These are phyloP conservation scores for Leptothorax acervorum DNA, from an alignment of 2,888 invertebrate genomes.

Conservation along the genomic window DNA sequence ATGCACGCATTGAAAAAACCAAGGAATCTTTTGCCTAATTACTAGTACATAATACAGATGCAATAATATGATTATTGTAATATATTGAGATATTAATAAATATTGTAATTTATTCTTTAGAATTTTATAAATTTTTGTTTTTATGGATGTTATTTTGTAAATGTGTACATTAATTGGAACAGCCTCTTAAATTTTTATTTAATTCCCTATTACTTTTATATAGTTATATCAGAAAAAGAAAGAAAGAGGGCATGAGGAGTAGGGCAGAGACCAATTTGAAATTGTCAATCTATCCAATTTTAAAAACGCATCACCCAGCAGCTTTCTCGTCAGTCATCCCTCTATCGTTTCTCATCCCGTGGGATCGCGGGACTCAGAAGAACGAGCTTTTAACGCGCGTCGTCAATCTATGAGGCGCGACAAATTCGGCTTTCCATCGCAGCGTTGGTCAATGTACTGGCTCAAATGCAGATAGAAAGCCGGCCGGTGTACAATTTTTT, in stretches of 20 bases:
- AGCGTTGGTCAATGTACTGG: slow-evolving; percentile 20
- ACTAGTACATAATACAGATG: neutral
- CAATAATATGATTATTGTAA: neutral
- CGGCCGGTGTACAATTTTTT: slow-evolving; percentile 75
- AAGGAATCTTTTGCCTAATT: neutral
- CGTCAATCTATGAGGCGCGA: slow-evolving; percentile 58
- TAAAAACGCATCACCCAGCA: slow-evolving; percentile 28
- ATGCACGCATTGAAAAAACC: neutral
- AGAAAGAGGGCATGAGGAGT: neutral
- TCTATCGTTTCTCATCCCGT: slow-evolving; percentile 35
- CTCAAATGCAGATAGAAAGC: slow-evolving; percentile 45
- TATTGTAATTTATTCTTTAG: neutral
- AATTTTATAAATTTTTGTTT: neutral
- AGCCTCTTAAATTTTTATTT: neutral
- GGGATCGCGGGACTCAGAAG: neutral
- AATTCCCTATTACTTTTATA: neutral
- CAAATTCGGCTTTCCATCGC: slow-evolving; percentile 50
- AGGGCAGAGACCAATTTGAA: neutral
- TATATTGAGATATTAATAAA: neutral
- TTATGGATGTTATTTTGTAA: neutral
- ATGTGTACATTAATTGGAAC: neutral
- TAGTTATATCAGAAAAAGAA: neutral
- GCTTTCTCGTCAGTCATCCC: slow-evolving; percentile 10
- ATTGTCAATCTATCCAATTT: slow-evolving; percentile 35
- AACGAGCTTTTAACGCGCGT: slow-evolving; percentile 38